Evolutionary conservation across 2,113 vertebrate species (phyloP), one percentile per base, ranked within the genome.

Genomic region (Eurypyga helias): DNA sequence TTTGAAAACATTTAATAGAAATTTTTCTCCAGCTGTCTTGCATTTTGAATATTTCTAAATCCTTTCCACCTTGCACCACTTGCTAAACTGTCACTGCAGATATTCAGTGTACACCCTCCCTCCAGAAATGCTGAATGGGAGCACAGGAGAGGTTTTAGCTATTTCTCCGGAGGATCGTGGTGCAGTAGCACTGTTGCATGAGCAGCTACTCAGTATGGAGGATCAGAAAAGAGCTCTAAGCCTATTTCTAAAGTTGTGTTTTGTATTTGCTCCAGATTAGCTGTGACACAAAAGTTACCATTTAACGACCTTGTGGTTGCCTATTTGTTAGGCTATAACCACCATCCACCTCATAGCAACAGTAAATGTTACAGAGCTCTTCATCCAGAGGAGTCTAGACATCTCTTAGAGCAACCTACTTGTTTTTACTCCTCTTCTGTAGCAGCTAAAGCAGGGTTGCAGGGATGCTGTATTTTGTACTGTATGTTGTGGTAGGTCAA

Each of bases 121-220:
- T 83, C 46, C 48, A 81, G 49, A 72, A 87, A 33, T 1, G 9
- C n/a, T 71, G 60, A 54, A 19, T 20, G 49, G 20, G 48, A 16
- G 25, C 18, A 34, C 12, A 18, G 7, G 48, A 38, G 26, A 4
- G 21, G 1, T 49, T 51, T 64, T 14, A 64, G 62, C 54, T 57
- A 0, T 58, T 80, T 58, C 26, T 49, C 13, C 34, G 58, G 48
- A 78, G 19, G 45, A 9, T 33, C 0, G 0, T 36, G 36, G 17
- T 45, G 28, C 18, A 13, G 26, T 23, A 58, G n/a, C 48, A 28
- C 43, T 51, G 67, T 10, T 60, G n/a, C 31, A 4, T 69, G 70
- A 43, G 58, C 49, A 70, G 31, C 13, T 65, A 31, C 65, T 34
- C 51, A 46, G 49, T 16, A 17, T 0, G 1, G 31, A 72, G 19